Evolutionary conservation across 2,797 vertebrate genomes (phyloP), one percentile per base, ranked within the genome.

Genomic region (Sebastes cheni): DNA sequence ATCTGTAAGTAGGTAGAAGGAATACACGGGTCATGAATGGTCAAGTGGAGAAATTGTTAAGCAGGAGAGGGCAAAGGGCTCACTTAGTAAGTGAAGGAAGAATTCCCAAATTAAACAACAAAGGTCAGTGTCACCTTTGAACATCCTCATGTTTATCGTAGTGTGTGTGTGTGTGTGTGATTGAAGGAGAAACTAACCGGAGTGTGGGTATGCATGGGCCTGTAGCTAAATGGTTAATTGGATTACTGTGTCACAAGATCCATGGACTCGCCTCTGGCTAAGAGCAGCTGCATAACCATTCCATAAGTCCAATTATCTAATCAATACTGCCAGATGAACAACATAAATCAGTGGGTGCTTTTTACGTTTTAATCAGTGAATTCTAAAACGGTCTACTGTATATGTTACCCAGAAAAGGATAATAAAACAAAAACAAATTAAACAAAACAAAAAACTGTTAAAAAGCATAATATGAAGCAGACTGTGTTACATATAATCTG

Each of bases 181-280:
- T 32, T 88, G 81, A 84, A 67, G 42, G 67, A 80, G 60, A 84
- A 84, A 76, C 68, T 84, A 87, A 87, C 67, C 82, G 67, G 67
- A 80, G 75, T 64, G 79, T 74, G 72, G 60, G 66, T 77, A 79
- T 83, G 84, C 86, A 77, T 75, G 82, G 72, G 84, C 81, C 78
- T 86, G 89, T 75, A 87, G 81, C 90, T 91, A 91, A 94, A 89
- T 85, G 84, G 90, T 86, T 93, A 94, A 94, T 93, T 93, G 92
- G 93, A 94, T 94, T 94, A 94, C 27, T 58, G 86, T 82, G 90
- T 94, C 93, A 94, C 92, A 93, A 91, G 94, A 94, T 91, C 78
- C 58, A 83, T 29, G 56, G 79, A 72, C 66, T 58, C 5, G 62
- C 81, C 64, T 69, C 72, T 50, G 62, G 50, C 72, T 79, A 81